Conservation (phyloP, 2,113 vertebrate species). For the Gambusia holbrooki region DNA sequence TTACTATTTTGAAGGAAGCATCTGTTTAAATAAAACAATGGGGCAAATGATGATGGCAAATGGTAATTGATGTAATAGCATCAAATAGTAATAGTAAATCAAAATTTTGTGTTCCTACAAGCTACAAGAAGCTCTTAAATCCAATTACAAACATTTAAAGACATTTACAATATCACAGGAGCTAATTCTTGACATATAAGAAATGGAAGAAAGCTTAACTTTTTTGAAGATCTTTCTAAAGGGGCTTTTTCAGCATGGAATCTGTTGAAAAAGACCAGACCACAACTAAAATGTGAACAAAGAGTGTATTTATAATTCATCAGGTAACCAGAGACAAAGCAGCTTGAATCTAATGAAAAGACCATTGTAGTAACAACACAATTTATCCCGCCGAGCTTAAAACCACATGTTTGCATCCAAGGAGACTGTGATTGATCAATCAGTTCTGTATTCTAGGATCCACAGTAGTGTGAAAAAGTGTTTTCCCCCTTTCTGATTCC, state of each 20-base stretch:
- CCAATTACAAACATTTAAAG: too few species aligned
- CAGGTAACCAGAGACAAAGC: neutral
- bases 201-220: neutral
- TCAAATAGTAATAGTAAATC: too few species aligned
- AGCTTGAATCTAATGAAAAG: neutral
- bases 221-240: neutral
- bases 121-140: too few species aligned
- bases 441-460: neutral
- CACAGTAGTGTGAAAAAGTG: neutral
- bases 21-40: neutral
- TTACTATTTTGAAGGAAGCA: neutral
- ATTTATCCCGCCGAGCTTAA: neutral
- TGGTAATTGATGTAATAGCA: too few species aligned
- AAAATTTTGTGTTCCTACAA: too few species aligned
- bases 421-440: neutral
- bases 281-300: neutral
- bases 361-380: neutral
- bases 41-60: too few species aligned
- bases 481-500: too few species aligned
- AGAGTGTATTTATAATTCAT: neutral
- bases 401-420: neutral
- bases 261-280: neutral
- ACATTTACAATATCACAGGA: too few species aligned
- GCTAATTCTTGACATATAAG: neutral
- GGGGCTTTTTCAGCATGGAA: neutral